Evolutionary conservation across 2,797 vertebrate species (phyloP).

Genomic region (Lepilemur septentrionalis): DNA sequence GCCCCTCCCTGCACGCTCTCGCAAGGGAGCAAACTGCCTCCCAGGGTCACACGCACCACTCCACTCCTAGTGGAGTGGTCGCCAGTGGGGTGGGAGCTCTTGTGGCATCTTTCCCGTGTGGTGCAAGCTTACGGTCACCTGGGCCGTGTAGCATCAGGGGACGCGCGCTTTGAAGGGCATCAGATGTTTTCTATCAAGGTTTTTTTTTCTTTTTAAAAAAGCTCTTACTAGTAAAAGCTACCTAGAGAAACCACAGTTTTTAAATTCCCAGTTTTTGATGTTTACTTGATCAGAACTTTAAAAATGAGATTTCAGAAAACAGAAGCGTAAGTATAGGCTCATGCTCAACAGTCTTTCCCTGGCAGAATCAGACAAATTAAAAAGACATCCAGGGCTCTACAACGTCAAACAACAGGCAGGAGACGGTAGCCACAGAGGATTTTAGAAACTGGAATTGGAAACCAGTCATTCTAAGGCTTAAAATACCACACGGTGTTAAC

Average conservation of each 20-base stretch:
- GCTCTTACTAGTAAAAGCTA: not conserved
- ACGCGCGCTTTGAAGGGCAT: no score
- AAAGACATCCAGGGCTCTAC: rapidly evolving
- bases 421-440: not conserved
- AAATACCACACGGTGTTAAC: not conserved
- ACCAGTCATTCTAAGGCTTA: not conserved
- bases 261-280: not conserved
- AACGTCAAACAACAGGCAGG: not conserved
- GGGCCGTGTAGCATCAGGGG: rapidly evolving
- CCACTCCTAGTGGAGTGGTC: rapidly evolving
- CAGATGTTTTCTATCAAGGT: not conserved
- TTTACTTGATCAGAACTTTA: not conserved
- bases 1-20: not conserved
- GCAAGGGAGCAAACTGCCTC: rapidly evolving
- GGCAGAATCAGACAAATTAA: not conserved
- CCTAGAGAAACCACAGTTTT: not conserved
- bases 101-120: rapidly evolving
- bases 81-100: rapidly evolving
- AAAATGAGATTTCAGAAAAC: not conserved
- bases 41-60: rapidly evolving
- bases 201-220: not conserved
- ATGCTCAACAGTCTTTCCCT: not conserved
- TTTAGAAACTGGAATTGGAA: not conserved
- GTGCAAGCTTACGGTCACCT: no score
- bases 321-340: rapidly evolving